phyloP scores from a whole-genome alignment of 2,797 vertebrate genomes.

The Clarias pachynema region DNA sequence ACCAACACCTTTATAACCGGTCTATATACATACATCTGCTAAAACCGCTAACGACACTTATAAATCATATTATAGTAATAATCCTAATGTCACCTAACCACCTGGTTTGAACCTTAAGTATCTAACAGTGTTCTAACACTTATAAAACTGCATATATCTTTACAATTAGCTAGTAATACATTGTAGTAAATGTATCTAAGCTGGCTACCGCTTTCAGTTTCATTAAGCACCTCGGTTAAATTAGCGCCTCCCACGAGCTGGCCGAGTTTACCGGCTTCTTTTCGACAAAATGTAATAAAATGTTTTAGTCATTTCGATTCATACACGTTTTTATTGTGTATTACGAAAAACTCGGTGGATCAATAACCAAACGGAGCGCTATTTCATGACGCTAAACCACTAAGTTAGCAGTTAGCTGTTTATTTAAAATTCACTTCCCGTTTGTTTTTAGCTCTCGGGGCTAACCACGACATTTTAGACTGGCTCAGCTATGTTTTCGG shows the following conservation, averaged over 20 bases:
- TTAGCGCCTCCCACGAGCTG: not conserved
- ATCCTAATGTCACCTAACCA: not conserved
- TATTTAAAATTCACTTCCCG: constrained; percentile 3
- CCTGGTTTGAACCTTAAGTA: not conserved
- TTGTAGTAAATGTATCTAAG: not conserved
- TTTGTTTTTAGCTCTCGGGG: constrained; percentile 2
- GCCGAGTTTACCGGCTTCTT: not conserved
- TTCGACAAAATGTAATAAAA: not conserved
- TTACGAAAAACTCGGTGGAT: not conserved
- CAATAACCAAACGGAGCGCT: not conserved
- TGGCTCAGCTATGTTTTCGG: not conserved
- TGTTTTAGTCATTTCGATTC: too few relatives aligned
- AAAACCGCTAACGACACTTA: too few relatives aligned
- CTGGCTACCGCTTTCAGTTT: not conserved
- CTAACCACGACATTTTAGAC: not conserved
- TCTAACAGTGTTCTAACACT: not conserved
- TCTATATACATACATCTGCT: not conserved
- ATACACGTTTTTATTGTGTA: not conserved
- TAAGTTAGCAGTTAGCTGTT: not conserved
- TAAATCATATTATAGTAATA: not conserved
- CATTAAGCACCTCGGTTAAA: not conserved
- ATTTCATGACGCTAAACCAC: not conserved
- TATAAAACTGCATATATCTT: not conserved
- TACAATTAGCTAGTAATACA: not conserved
- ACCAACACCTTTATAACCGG: rapidly evolving